Conservation (phyloP, 2,797 vertebrate species). For the Synanceia verrucosa region DNA sequence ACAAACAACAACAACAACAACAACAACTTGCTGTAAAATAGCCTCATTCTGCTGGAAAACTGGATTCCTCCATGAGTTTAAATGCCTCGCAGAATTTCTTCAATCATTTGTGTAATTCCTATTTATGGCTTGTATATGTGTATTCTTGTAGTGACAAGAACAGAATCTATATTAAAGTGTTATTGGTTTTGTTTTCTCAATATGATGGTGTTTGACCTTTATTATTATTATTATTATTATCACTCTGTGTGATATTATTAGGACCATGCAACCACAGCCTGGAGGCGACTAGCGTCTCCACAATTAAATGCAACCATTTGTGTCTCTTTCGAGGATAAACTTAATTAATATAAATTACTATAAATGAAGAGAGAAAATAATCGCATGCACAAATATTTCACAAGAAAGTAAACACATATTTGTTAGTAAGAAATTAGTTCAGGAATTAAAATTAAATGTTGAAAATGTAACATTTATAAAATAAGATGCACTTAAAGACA, state of each 20-base stretch:
- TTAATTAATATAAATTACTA: neutral
- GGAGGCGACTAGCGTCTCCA: neutral
- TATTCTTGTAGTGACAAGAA: conserved; percentile 92
- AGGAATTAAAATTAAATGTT: neutral
- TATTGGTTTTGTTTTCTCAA: conserved; percentile 90
- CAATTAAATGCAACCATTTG: neutral
- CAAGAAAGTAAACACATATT: neutral
- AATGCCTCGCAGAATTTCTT: conserved; percentile 86
- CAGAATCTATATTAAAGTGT: conserved; percentile 98
- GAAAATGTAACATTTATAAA: neutral
- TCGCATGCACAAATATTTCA: neutral
- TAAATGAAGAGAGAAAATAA: neutral
- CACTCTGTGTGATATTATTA: conserved; percentile 38
- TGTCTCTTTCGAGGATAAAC: neutral
- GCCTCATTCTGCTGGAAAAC: conserved; percentile 70
- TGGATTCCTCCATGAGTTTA: conserved; percentile 80
- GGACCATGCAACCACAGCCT: neutral
- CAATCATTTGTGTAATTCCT: conserved; percentile 96
- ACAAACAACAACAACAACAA: conserved; percentile 52
- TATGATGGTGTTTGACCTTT: conserved; percentile 41
- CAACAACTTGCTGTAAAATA: conserved; percentile 80
- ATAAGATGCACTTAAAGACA: neutral
- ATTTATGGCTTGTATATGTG: conserved; percentile 99
- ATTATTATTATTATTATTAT: conserved; percentile 58
- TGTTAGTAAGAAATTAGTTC: neutral